Evolutionary conservation across 2,888 invertebrate genomes (phyloP), one percentile per base, ranked within the genome.

Genomic region (Drosophila atripex): DNA sequence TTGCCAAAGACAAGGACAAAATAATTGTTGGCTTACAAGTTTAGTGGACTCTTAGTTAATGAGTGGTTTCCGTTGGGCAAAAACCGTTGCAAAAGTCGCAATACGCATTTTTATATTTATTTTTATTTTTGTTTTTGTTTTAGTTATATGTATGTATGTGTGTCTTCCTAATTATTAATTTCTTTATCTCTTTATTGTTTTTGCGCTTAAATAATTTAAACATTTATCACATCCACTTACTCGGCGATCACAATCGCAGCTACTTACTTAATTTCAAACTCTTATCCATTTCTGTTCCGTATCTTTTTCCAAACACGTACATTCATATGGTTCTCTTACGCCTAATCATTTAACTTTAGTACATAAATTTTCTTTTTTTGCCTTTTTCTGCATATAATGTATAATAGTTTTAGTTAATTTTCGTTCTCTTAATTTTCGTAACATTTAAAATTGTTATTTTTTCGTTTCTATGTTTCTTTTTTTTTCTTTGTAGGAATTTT

Each of bases 141-240:
- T n/a, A n/a, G n/a, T n/a, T 9, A 8, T 28, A 28, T 9, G 9
- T 28, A 8, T 28, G 28, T 12, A 32, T n/a, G 35, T 35, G 2
- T 35, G 82, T 53, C 51, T 43, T 53, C 82, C 61, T 76, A 76
- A 72, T 76, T 71, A 69, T 77, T 71, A 58, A 72, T 73, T 68
- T 72, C 61, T 55, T 51, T 72, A 64, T 64, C 73, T 68, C 69
- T 77, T 76, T 79, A 70, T 71, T 63, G 63, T 73, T 73, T 74
- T 72, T 68, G 85, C 76, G 86, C 86, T 84, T 84, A 84, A 84
- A 84, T 84, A 88, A 78, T 80, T 88, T 85, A 85, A 89, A 90
- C 90, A 90, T 89, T 87, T 90, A 90, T 90, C 89, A 90, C 90
- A 90, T 90, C 88, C 88, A 90, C 88, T 89, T 90, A 88, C 82